These are phyloP conservation scores for Eulacestoma nigropectus DNA, from an alignment of 2,113 vertebrate genomes.

Conservation along the genomic window DNA sequence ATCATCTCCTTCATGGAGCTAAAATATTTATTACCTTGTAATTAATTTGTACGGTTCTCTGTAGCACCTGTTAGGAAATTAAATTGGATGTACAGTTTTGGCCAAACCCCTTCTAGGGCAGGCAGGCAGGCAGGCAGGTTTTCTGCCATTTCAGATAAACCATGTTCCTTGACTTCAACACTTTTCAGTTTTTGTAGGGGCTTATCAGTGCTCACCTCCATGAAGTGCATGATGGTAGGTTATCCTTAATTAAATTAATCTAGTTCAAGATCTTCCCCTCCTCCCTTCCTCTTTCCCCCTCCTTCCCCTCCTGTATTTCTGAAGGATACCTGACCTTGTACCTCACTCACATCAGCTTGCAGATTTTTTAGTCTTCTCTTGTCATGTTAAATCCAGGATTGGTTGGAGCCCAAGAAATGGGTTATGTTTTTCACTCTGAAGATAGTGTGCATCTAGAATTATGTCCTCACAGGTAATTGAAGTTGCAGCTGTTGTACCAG, in stretches of 20 bases:
- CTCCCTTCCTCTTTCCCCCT: background rate
- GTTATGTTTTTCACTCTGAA: background rate
- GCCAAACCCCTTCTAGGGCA: background rate
- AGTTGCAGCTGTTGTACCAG: background rate
- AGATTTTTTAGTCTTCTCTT: background rate
- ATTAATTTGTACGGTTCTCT: background rate
- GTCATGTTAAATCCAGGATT: background rate
- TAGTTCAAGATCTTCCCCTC: background rate
- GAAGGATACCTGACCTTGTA: background rate
- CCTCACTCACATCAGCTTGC: background rate
- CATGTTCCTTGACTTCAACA: background rate
- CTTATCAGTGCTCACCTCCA: background rate
- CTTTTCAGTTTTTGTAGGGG: background rate
- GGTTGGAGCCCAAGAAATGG: background rate
- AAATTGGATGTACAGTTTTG: background rate
- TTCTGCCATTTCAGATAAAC: background rate
- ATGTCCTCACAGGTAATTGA: background rate
- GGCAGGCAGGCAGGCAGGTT: background rate
- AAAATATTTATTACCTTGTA: background rate
- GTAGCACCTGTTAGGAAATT: background rate
- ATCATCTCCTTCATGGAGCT: background rate
- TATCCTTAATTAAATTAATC: constrained; percentile 14
- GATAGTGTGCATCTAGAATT: background rate
- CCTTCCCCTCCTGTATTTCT: background rate
- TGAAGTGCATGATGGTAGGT: background rate